These are phyloP conservation scores for Alloplasta piceator DNA, from an alignment of 2,888 invertebrate genomes.

Conservation along the genomic window DNA sequence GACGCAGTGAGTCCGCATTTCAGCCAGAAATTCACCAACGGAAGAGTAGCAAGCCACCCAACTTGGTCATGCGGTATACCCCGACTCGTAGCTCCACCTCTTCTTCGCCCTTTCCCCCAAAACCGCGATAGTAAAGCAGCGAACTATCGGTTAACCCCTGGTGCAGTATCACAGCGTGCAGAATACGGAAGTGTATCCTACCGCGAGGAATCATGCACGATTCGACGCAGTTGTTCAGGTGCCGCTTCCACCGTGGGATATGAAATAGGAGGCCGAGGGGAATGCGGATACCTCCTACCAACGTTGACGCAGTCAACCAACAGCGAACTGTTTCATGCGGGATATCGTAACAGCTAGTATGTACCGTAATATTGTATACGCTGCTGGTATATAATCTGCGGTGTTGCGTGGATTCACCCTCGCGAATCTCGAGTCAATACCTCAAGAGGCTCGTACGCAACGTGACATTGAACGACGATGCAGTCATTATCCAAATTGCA, in stretches of 20 bases:
- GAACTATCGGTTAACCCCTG: conserved; percentile 47
- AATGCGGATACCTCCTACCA: conserved; percentile 11
- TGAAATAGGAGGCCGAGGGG: conserved; percentile 50
- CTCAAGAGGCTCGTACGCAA: conserved; percentile 20
- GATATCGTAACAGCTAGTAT: conserved; percentile 32
- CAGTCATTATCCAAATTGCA: conserved; percentile 17
- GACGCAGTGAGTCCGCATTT: not conserved
- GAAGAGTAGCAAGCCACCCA: conserved; percentile 43
- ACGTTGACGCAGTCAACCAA: conserved; percentile 29
- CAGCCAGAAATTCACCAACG: conserved; percentile 10
- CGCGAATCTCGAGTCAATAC: conserved; percentile 38
- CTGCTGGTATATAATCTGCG: conserved; percentile 5
- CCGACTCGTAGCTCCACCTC: not conserved
- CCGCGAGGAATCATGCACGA: conserved; percentile 62
- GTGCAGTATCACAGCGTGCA: conserved; percentile 33
- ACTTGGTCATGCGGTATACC: conserved; percentile 8
- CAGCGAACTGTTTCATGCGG: conserved; percentile 17
- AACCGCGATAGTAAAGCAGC: conserved; percentile 20
- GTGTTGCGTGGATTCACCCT: conserved; percentile 9
- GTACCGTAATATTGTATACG: conserved; percentile 19
- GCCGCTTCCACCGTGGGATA: conserved; percentile 69
- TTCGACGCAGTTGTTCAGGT: conserved; percentile 75
- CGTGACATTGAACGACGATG: conserved; percentile 8
- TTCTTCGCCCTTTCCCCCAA: conserved; percentile 19
- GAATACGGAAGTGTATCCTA: conserved; percentile 49